Percentiles rank a stretch among this genome's conserved stretches.
Evolutionary conservation across 2,888 invertebrate genomes (phyloP).

Genomic region (Caenorhabditis sp.): DNA sequence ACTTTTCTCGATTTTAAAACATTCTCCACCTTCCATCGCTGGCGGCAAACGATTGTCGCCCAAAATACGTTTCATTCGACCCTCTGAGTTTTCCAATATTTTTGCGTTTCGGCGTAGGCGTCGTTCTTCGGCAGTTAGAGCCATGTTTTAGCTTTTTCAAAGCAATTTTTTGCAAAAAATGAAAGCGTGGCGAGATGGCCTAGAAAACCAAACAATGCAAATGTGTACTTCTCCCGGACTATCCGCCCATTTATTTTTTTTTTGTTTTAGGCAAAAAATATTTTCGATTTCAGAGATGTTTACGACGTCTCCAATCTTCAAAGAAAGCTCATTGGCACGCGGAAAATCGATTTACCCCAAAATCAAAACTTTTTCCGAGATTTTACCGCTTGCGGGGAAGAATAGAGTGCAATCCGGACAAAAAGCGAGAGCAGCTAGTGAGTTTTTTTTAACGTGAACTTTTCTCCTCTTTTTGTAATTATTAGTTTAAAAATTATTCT

Average conservation of each 20-base stretch:
- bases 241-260: not conserved
- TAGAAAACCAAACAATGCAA: constrained; percentile 5
- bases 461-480: too few relatives aligned
- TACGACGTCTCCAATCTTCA: constrained; percentile 44
- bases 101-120: constrained; percentile 39
- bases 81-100: constrained; percentile 41
- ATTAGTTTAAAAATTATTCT: not conserved
- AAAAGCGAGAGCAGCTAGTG: constrained; percentile 53
- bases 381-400: constrained; percentile 60
- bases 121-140: constrained; percentile 43
- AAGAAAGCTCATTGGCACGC: constrained; percentile 45
- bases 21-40: constrained; percentile 56
- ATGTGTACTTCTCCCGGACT: constrained; percentile 24
- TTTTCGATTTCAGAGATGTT: constrained; percentile 22
- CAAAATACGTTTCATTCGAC: not conserved
- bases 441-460: constrained; percentile 14
- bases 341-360: constrained; percentile 51
- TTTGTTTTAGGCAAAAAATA: not conserved
- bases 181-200: not conserved
- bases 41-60: constrained; percentile 42
- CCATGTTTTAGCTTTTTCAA: not conserved
- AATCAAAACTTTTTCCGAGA: constrained; percentile 57
- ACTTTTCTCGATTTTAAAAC: constrained; percentile 14
- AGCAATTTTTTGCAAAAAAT: not conserved
- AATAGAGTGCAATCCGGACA: constrained; percentile 52